These are phyloP conservation scores for Drosophila glabriapex DNA, from an alignment of 2,888 invertebrate genomes.

Conservation along the genomic window DNA sequence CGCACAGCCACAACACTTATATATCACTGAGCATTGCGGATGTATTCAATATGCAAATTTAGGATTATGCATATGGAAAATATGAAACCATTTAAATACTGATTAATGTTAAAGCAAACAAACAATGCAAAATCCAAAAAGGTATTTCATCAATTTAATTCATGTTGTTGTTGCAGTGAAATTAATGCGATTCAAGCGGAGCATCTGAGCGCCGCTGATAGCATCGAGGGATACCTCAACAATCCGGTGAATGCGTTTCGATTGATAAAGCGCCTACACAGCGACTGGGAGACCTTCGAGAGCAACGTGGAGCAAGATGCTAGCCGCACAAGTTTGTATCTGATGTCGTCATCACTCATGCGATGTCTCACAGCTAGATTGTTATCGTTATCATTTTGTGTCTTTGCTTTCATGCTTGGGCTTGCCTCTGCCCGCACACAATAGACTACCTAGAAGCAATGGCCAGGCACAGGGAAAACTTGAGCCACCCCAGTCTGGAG, in stretches of 20 bases:
- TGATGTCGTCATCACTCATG: constrained; percentile 24
- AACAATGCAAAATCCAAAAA: constrained; percentile 4
- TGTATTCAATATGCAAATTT: constrained; percentile 34
- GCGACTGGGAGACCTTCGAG: constrained; percentile 94
- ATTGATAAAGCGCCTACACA: constrained; percentile 95
- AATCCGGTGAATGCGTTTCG: constrained; percentile 98
- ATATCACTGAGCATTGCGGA: constrained; percentile 23
- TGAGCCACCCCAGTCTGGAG: constrained; percentile 95
- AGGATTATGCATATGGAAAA: constrained; percentile 46
- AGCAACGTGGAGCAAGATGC: constrained; percentile 89
- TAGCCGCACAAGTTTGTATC: constrained; percentile 86
- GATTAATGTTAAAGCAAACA: constrained; percentile 40
- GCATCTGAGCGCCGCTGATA: constrained; percentile 91
- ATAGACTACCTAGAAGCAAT: constrained; percentile 91
- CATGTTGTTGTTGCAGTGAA: constrained; percentile 72
- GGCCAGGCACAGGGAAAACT: constrained; percentile 89
- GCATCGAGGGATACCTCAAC: constrained; percentile 91
- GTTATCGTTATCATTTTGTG: constrained; percentile 21
- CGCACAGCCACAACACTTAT: constrained; percentile 10
- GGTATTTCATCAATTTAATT: constrained; percentile 20
- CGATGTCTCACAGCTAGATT: constrained; percentile 8
- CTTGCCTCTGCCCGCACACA: constrained; percentile 4
- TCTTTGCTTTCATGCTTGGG: not conserved
- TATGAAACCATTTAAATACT: constrained; percentile 47
- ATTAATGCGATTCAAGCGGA: constrained; percentile 90